phyloP scores from a whole-genome alignment of 2,113 vertebrate species.

The Atlantisia rogersi region DNA sequence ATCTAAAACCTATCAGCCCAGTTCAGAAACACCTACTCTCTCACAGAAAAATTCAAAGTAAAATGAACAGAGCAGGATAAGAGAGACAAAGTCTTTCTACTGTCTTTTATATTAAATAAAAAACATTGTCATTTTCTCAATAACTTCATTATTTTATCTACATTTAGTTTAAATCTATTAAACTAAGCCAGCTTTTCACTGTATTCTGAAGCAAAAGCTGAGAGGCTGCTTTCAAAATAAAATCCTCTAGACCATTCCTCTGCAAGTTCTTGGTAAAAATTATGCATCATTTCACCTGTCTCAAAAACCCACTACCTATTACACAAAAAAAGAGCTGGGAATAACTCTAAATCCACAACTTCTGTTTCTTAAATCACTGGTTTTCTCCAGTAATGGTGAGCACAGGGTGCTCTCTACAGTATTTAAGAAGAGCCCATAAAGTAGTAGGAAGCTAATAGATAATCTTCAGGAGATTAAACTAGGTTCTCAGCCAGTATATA shows the following conservation, averaged over 20 bases:
- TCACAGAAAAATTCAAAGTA: not conserved
- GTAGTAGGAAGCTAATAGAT: slow-evolving; percentile 3
- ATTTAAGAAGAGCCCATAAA: not conserved
- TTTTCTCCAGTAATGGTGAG: not conserved
- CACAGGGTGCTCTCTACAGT: not conserved
- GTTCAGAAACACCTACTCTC: not conserved
- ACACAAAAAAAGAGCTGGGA: not conserved
- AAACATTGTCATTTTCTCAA: not conserved
- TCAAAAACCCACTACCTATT: not conserved
- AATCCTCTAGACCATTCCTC: not conserved
- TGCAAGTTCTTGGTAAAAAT: not conserved
- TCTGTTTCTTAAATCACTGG: slow-evolving; percentile 8
- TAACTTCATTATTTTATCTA: not conserved
- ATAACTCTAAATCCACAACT: not conserved
- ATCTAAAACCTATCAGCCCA: not conserved
- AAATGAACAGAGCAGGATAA: not conserved
- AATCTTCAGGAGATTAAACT: slow-evolving; percentile 5
- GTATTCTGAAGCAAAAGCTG: not conserved
- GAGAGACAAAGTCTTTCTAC: not conserved
- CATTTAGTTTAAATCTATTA: not conserved
- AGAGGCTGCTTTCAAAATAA: not conserved
- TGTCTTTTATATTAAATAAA: not conserved
- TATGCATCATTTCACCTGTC: not conserved
- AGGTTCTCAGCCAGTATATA: not conserved
- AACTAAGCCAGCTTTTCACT: not conserved